Conservation (phyloP, 2,113 vertebrate genomes). For the Rhizomys pruinosus region DNA sequence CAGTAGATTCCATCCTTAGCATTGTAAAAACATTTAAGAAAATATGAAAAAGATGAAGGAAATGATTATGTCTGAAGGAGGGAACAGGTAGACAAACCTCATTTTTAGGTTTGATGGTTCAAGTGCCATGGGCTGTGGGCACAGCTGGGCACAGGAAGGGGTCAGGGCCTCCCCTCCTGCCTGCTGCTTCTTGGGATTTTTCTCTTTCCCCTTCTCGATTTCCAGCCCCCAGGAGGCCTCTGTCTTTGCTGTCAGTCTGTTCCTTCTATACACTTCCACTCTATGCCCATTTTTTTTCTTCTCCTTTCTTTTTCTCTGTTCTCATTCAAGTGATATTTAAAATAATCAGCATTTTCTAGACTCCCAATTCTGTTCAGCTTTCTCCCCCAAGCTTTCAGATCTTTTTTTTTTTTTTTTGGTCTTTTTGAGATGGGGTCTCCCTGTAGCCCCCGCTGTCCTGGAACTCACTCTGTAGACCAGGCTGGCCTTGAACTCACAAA, state of each 20-base stretch:
- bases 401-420: too few relatives aligned
- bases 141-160: too few relatives aligned
- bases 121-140: too few relatives aligned
- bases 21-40: not conserved
- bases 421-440: too few relatives aligned
- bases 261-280: not conserved
- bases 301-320: too few relatives aligned
- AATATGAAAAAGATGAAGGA: not conserved
- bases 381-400: too few relatives aligned
- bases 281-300: not conserved
- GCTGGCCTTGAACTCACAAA: too few relatives aligned
- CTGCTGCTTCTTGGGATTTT: not conserved
- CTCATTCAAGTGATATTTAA: not conserved
- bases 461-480: too few relatives aligned
- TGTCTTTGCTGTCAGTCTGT: not conserved
- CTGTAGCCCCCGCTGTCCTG: too few relatives aligned
- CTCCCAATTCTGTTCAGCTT: not conserved
- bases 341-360: not conserved
- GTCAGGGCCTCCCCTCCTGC: too few relatives aligned
- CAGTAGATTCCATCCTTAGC: too few relatives aligned
- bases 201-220: not conserved
- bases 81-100: not conserved
- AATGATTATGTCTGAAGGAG: not conserved
- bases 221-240: rapidly evolving
- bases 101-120: rapidly evolving